Percentiles rank a stretch among this genome's conserved stretches.
These are phyloP conservation scores for Ceratitis capitata DNA, from an alignment of 1,140 invertebrate genomes.

Conservation along the genomic window DNA sequence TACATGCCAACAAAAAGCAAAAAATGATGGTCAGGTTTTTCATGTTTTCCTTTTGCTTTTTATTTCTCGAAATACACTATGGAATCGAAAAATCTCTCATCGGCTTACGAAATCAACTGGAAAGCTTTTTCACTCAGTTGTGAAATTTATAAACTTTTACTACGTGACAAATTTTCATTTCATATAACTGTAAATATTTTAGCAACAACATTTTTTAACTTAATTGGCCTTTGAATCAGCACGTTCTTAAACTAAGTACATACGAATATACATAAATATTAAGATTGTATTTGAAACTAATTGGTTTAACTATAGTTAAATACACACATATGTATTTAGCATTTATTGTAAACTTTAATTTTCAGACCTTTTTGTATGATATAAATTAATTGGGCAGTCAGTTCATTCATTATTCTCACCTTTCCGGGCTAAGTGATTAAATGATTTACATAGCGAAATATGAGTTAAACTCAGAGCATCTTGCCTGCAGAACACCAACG, in stretches of 20 bases:
- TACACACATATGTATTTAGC: too few relatives aligned
- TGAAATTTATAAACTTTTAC: background rate
- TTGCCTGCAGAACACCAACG: too few relatives aligned
- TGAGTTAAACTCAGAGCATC: too few relatives aligned
- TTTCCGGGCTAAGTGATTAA: too few relatives aligned
- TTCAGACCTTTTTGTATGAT: too few relatives aligned
- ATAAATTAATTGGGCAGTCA: too few relatives aligned
- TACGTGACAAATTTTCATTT: background rate
- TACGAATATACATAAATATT: background rate
- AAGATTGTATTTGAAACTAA: too few relatives aligned
- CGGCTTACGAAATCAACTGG: background rate
- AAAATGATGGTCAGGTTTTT: background rate
- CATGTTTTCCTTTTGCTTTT: background rate
- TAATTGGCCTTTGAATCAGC: background rate
- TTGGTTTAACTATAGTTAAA: too few relatives aligned
- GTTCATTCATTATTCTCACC: too few relatives aligned
- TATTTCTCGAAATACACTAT: background rate
- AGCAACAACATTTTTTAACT: background rate
- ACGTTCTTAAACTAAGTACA: background rate
- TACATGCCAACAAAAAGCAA: conserved; percentile 11
- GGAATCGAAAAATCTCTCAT: background rate
- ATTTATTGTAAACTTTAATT: too few relatives aligned
- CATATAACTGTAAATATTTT: background rate
- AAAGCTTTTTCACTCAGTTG: background rate
- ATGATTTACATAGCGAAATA: too few relatives aligned